Evolutionary conservation across 2,888 invertebrate genomes (phyloP), one percentile per base, ranked within the genome.

Genomic region (Hemicrepidius hirtus): DNA sequence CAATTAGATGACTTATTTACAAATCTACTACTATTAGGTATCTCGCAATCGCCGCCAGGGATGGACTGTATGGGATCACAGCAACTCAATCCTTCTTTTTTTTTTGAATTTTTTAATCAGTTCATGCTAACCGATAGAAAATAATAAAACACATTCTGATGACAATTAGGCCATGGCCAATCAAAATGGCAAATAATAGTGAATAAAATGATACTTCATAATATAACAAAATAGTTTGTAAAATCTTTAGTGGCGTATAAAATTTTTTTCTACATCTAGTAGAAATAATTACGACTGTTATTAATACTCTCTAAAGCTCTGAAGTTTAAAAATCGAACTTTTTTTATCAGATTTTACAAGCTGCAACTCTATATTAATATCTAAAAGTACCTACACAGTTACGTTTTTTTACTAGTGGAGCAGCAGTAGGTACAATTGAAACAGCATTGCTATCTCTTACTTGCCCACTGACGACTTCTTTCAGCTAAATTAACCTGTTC

Each of bases 391-490:
- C 72, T 68, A 68, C 53, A 64, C 16, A 32, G 67, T 78, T 81
- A 80, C 67, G 77, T 74, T 77, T 78, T 81, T 75, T 82, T 82
- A 73, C 80, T 76, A 74, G 80, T 83, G 57, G 82, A 77, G 79
- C 92, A 92, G 86, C 92, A 92, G 82, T 91, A 91, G 80, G 91
- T 91, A 87, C 92, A 92, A 86, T 91, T 91, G 84, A 92, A 91
- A 85, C 92, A 92, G 85, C 91, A 89, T 82, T 91, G 92, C 91
- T 92, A 92, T 91, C 92, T 92, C 78, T 89, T 90, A 78, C 88
- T 88, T 73, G 89, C 90, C 88, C 88, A 89, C 73, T 84, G 84
- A 65, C 84, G 80, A 62, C 83, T 82, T 63, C 84, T 79, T 62
- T 84, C 85, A 12, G 63, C 35, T 50, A 72, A 71, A 63, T 49